Percentiles rank a stretch among this genome's conserved stretches.
Evolutionary conservation across 2,113 vertebrate genomes (phyloP).

Genomic region (Malurus alboscapulatus): DNA sequence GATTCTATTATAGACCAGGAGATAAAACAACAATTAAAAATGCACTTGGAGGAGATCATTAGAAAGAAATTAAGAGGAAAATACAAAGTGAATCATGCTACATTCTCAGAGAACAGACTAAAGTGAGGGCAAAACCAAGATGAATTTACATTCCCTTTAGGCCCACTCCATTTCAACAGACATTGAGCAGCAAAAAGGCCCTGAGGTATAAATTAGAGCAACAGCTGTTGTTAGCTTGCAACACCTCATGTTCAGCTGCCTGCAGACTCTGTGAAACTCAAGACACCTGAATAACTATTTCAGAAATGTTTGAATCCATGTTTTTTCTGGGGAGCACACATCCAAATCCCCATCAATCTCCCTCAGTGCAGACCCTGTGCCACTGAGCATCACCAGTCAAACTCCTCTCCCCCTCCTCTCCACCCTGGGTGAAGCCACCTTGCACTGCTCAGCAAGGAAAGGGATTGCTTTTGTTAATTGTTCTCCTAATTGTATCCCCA

Average conservation of each 20-base stretch:
- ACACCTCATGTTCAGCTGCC: background rate
- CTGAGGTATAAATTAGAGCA: conserved; percentile 45
- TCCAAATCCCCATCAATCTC: background rate
- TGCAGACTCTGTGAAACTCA: background rate
- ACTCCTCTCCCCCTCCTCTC: background rate
- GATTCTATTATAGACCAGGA: background rate
- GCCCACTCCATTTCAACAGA: background rate
- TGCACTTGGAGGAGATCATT: background rate
- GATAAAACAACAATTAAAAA: background rate
- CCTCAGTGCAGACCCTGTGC: background rate
- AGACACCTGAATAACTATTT: background rate
- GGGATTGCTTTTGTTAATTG: background rate
- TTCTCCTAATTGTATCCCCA: background rate
- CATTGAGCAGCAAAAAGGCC: conserved; percentile 7
- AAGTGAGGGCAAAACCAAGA: background rate
- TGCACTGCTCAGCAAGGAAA: background rate
- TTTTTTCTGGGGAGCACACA: background rate
- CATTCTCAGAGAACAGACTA: background rate
- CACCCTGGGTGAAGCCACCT: background rate
- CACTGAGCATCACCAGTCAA: background rate
- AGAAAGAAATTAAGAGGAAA: background rate
- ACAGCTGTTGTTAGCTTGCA: conserved; percentile 1
- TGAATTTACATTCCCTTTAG: background rate
- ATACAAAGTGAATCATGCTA: background rate
- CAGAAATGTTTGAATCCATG: background rate